Conservation (phyloP, 2,797 vertebrate genomes). For the Centropyge bicolor region DNA sequence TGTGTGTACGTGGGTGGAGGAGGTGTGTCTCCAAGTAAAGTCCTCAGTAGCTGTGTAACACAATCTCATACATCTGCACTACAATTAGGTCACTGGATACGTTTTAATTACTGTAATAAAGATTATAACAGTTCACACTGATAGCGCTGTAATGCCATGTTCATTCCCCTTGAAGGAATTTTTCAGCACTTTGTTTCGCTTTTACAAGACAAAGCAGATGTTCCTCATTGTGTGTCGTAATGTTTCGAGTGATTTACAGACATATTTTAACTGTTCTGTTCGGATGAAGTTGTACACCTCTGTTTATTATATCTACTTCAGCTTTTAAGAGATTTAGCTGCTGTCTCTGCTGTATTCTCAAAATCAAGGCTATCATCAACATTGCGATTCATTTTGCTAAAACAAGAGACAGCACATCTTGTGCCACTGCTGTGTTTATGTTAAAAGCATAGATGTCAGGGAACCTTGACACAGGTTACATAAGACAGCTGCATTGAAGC, state of each 20-base stretch:
- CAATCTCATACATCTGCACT: background rate
- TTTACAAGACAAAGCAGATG: conserved; percentile 2
- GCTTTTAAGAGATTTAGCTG: background rate
- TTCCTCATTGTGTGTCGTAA: background rate
- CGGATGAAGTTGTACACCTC: background rate
- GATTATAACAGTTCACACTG: background rate
- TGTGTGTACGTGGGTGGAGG: conserved; percentile 17
- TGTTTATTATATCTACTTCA: background rate
- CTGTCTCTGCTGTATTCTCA: background rate
- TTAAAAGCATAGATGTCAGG: conserved; percentile 17
- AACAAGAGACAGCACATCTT: background rate
- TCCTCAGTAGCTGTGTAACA: conserved; percentile 1
- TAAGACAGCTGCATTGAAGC: conserved; percentile 33
- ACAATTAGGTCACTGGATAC: conserved; percentile 4
- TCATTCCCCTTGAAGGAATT: background rate
- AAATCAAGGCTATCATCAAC: background rate
- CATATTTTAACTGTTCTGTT: background rate
- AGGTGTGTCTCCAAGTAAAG: conserved; percentile 24
- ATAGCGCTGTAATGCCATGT: conserved; percentile 9
- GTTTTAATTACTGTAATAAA: conserved; percentile 36
- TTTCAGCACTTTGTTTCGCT: background rate
- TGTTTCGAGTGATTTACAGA: background rate
- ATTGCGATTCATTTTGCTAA: background rate
- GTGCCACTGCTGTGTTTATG: conserved; percentile 21
- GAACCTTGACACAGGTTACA: conserved; percentile 49